These are phyloP conservation scores for Arrhamphus sclerolepis DNA, from an alignment of 2,797 vertebrate species.

Conservation along the genomic window DNA sequence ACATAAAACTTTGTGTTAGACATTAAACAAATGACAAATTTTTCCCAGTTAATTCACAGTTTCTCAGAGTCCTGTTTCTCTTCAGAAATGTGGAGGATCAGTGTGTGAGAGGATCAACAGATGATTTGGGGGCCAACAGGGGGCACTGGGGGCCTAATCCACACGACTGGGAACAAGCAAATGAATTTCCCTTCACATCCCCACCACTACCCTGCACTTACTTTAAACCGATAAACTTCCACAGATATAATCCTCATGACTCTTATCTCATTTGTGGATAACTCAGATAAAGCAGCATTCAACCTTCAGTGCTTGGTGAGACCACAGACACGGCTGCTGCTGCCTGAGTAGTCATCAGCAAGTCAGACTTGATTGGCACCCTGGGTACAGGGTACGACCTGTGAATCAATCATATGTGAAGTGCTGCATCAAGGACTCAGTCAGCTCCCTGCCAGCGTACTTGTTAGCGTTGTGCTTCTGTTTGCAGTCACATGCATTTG, in stretches of 20 bases:
- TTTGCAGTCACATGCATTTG: slow-evolving; percentile 12
- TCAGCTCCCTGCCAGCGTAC: slow-evolving; percentile 37
- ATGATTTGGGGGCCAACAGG: slow-evolving; percentile 82
- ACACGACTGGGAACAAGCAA: slow-evolving; percentile 54
- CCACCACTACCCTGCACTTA: slow-evolving; percentile 15
- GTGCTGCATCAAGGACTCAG: slow-evolving; percentile 60
- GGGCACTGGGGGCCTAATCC: slow-evolving; percentile 82
- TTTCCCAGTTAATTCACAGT: slow-evolving; percentile 1
- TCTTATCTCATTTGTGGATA: slow-evolving; percentile 47
- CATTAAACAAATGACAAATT: neutral
- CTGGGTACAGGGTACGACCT: slow-evolving; percentile 58
- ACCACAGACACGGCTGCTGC: slow-evolving; percentile 49
- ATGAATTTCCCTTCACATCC: slow-evolving; percentile 35
- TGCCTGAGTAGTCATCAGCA: slow-evolving; percentile 59
- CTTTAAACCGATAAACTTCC: slow-evolving; percentile 31
- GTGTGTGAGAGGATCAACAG: slow-evolving; percentile 67
- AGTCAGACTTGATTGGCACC: slow-evolving; percentile 75
- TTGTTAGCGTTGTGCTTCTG: slow-evolving; percentile 26
- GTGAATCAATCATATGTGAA: slow-evolving; percentile 74
- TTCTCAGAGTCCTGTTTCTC: slow-evolving; percentile 22
- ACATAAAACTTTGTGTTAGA: neutral
- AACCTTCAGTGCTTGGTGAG: slow-evolving; percentile 43
- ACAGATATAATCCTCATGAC: slow-evolving; percentile 37
- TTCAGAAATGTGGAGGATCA: slow-evolving; percentile 43
- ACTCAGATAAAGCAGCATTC: slow-evolving; percentile 66